Percentiles rank a stretch among this genome's conserved stretches.
Conservation (phyloP, 2,113 vertebrate species). For the Numida meleagris region DNA sequence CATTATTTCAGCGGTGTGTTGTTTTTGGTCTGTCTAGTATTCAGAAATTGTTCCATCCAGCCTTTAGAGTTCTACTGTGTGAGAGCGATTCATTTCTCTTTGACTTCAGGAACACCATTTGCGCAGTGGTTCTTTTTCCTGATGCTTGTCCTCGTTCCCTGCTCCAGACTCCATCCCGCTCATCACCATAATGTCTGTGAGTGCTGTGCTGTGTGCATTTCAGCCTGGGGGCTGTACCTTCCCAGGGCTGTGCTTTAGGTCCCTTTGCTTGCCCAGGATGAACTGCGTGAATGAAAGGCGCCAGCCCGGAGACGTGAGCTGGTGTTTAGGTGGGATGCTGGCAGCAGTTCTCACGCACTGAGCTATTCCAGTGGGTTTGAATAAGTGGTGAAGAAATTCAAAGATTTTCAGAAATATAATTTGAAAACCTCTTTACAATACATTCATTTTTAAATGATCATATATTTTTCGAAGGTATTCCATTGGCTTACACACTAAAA, state of each 20-base stretch:
- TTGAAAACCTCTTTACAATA: background rate
- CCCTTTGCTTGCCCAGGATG: background rate
- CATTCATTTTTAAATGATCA: background rate
- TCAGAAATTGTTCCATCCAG: constrained; percentile 56
- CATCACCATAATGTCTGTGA: background rate
- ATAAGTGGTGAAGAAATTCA: background rate
- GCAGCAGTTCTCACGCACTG: background rate
- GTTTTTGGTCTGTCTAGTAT: constrained; percentile 56
- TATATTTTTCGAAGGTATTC: background rate
- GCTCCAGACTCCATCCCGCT: background rate
- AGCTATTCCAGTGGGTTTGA: background rate
- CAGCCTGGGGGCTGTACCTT: background rate
- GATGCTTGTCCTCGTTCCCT: background rate
- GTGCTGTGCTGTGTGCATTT: background rate
- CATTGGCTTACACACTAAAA: background rate
- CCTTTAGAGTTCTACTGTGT: constrained; percentile 54
- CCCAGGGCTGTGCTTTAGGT: background rate
- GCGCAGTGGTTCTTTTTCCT: constrained; percentile 4
- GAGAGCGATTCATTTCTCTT: constrained; percentile 52
- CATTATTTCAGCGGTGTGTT: constrained; percentile 54
- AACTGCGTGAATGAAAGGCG: background rate
- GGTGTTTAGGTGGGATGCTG: background rate
- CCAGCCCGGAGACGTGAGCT: background rate
- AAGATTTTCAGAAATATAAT: background rate
- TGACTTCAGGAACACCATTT: background rate